Evolutionary conservation across 1,140 invertebrate genomes (phyloP).

Genomic region (Homarus americanus): DNA sequence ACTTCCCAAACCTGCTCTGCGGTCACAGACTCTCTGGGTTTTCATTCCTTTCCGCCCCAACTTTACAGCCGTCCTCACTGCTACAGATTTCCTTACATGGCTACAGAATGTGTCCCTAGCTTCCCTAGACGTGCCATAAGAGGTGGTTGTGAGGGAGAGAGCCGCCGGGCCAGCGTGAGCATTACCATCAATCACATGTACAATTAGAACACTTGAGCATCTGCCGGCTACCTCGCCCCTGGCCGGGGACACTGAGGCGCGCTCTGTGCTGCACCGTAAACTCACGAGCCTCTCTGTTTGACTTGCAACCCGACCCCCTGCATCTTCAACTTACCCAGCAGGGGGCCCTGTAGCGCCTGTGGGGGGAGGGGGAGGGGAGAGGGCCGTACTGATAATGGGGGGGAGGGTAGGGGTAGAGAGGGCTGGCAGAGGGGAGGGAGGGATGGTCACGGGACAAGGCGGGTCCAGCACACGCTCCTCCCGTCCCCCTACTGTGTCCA

Average conservation of each 20-base stretch:
- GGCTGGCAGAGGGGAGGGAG: not conserved
- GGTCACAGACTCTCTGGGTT: too few species aligned
- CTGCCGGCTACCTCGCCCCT: not conserved
- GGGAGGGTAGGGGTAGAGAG: not conserved
- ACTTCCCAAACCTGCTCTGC: too few species aligned
- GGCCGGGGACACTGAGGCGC: slow-evolving; percentile 17
- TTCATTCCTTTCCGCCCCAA: too few species aligned
- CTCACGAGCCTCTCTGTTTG: slow-evolving; percentile 58
- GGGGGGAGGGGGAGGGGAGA: not conserved
- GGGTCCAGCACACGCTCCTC: not conserved
- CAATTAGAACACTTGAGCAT: slow-evolving; percentile 37
- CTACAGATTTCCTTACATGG: not conserved
- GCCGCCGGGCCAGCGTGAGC: not conserved
- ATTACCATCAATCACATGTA: slow-evolving; percentile 30
- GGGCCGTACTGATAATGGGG: not conserved
- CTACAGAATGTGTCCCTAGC: not conserved
- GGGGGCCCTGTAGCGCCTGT: slow-evolving; percentile 10
- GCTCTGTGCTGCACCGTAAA: slow-evolving; percentile 49
- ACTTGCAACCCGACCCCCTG: slow-evolving; percentile 38
- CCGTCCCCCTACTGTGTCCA: not conserved
- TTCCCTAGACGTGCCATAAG: not conserved
- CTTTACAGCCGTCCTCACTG: too few species aligned
- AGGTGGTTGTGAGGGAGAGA: not conserved
- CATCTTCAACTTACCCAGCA: slow-evolving; percentile 42
- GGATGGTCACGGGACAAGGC: not conserved